A percentile compares a stretch with the other conserved stretches of the same genome.
Evolutionary conservation across 2,113 vertebrate species (phyloP).

Genomic region (Theristicus caerulescens): DNA sequence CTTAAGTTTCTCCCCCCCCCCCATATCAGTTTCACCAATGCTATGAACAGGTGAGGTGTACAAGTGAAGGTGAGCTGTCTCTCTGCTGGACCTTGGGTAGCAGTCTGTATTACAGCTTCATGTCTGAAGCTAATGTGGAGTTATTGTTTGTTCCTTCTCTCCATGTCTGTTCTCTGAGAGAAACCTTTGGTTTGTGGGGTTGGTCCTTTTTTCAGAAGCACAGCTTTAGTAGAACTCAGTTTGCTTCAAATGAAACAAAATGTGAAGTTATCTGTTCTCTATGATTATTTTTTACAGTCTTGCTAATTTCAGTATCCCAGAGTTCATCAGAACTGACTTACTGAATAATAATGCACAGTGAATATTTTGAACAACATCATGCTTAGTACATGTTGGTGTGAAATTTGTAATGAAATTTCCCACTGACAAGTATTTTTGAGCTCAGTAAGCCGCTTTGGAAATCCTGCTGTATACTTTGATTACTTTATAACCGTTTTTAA

Average conservation of each 20-base stretch:
- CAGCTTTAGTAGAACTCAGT: background rate
- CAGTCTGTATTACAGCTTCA: background rate
- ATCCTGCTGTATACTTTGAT: background rate
- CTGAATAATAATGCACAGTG: background rate
- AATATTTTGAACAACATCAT: background rate
- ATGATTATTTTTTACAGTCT: background rate
- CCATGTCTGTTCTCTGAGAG: background rate
- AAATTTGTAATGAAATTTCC: background rate
- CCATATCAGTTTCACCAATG: accelerated
- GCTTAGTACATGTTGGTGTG: background rate
- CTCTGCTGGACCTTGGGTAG: background rate
- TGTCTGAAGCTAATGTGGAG: accelerated
- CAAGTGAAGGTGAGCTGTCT: background rate
- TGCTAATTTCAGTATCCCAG: background rate
- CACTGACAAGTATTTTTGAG: background rate
- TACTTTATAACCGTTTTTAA: background rate
- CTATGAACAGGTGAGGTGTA: no score
- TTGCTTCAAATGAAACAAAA: background rate
- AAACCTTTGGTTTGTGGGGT: background rate
- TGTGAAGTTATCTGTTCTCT: background rate
- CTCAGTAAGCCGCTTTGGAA: background rate
- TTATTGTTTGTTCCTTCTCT: background rate
- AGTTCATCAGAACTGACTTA: background rate
- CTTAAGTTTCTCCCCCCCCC: background rate
- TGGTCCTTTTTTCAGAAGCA: background rate